phyloP scores from a whole-genome alignment of 2,113 vertebrate species.

The Callipepla californica region DNA sequence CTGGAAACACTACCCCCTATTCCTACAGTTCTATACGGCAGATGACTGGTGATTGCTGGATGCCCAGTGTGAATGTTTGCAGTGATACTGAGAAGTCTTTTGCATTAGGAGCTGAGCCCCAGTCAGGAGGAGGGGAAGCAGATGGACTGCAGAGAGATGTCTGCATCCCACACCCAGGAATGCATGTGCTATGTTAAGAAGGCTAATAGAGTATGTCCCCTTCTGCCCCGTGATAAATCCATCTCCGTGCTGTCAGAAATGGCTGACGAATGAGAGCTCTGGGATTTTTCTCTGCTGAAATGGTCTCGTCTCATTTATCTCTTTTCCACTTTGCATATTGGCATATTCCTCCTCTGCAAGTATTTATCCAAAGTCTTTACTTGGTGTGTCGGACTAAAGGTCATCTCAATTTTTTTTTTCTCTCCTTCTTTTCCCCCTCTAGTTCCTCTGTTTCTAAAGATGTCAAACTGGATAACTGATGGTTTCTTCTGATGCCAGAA shows the following conservation, averaged over 20 bases:
- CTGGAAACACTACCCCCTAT: accelerated
- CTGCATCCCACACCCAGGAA: background rate
- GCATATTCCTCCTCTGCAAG: background rate
- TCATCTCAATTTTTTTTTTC: background rate
- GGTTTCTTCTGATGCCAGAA: conserved; percentile 39
- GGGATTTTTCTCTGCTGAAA: background rate
- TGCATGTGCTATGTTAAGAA: accelerated
- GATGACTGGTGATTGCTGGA: background rate
- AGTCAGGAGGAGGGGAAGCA: background rate
- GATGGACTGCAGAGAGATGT: background rate
- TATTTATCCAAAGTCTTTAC: conserved; percentile 4
- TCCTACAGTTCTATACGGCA: background rate
- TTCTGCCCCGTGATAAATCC: background rate
- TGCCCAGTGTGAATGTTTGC: background rate
- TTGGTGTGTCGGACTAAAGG: background rate
- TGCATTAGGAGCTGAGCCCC: background rate
- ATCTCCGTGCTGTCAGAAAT: background rate
- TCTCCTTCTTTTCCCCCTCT: background rate
- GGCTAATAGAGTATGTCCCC: background rate
- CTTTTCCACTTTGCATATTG: background rate
- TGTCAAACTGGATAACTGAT: conserved; percentile 36
- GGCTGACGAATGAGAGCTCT: background rate
- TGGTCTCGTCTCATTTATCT: background rate
- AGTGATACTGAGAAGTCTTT: background rate
- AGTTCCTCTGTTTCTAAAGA: conserved; percentile 24